Percentiles rank a stretch among this genome's conserved stretches.
These are phyloP conservation scores for Ambastaia sidthimunki DNA, from an alignment of 2,797 vertebrate species.

Conservation along the genomic window DNA sequence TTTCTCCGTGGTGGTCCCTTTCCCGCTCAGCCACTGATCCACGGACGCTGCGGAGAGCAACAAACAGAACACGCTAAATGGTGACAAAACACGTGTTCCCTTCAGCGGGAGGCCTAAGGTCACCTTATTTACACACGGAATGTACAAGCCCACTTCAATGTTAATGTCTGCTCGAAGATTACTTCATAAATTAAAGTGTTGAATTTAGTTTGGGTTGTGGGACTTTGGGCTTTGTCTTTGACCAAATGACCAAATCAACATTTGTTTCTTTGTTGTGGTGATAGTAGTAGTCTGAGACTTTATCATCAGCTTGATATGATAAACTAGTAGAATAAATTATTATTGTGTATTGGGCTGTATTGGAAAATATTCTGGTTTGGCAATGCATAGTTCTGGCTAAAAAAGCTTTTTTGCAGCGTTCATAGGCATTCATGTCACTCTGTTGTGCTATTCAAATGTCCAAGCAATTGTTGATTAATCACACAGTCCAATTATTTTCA, in stretches of 20 bases:
- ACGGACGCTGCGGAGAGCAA: conserved; percentile 35
- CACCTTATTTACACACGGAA: conserved; percentile 28
- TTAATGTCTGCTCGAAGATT: background rate
- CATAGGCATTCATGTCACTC: conserved; percentile 10
- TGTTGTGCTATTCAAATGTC: background rate
- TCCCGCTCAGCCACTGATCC: conserved; percentile 28
- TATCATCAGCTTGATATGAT: background rate
- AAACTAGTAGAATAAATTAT: background rate
- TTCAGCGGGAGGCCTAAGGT: conserved; percentile 45
- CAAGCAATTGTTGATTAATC: background rate
- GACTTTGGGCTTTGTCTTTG: background rate
- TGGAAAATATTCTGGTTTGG: background rate
- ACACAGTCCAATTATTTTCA: background rate
- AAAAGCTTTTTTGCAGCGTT: conserved; percentile 1
- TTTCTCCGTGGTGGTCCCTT: conserved; percentile 54
- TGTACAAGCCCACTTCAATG: background rate
- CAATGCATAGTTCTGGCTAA: background rate
- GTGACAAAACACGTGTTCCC: conserved; percentile 47
- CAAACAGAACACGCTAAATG: conserved; percentile 41
- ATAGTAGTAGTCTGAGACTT: background rate
- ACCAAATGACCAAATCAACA: background rate
- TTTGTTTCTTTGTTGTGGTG: no score
- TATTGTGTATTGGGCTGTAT: background rate
- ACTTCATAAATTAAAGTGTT: background rate
- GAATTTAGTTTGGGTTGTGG: background rate